Conservation (phyloP, 2,113 vertebrate species). For the Setophaga coronata region DNA sequence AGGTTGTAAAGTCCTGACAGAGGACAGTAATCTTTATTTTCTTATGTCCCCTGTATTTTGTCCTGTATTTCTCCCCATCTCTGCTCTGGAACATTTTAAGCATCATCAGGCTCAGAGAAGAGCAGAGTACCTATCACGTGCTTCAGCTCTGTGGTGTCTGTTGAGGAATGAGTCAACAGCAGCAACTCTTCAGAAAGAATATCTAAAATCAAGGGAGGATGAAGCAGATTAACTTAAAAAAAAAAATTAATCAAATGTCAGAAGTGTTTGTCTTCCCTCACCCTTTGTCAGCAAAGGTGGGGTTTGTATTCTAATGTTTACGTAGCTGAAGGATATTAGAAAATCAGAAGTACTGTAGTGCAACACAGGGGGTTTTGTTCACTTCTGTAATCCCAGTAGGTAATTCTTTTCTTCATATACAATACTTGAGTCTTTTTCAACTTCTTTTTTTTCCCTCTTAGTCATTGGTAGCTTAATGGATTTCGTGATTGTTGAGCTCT, state of each 20-base stretch:
- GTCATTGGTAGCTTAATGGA: background rate
- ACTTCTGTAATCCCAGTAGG: background rate
- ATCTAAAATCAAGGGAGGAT: background rate
- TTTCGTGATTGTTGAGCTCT: slow-evolving; percentile 25
- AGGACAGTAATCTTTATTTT: background rate
- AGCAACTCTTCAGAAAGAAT: background rate
- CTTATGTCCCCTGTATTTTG: background rate
- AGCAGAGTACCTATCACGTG: background rate
- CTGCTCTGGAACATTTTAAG: background rate
- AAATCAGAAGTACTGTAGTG: background rate
- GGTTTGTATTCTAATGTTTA: background rate
- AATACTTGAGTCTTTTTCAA: background rate
- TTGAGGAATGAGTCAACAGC: background rate
- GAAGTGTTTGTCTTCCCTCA: background rate
- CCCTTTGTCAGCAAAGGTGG: background rate
- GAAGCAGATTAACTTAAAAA: background rate
- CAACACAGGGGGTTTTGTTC: background rate
- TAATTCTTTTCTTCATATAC: background rate
- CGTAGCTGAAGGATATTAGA: background rate
- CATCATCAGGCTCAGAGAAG: background rate
- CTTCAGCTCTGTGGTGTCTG: background rate
- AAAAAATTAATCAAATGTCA: background rate
- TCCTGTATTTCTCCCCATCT: background rate
- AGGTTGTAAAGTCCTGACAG: background rate
- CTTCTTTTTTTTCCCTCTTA: background rate